Base-by-base conservation (phyloP, 1,140 invertebrate species). In the Saccostrea glomerata region DNA sequence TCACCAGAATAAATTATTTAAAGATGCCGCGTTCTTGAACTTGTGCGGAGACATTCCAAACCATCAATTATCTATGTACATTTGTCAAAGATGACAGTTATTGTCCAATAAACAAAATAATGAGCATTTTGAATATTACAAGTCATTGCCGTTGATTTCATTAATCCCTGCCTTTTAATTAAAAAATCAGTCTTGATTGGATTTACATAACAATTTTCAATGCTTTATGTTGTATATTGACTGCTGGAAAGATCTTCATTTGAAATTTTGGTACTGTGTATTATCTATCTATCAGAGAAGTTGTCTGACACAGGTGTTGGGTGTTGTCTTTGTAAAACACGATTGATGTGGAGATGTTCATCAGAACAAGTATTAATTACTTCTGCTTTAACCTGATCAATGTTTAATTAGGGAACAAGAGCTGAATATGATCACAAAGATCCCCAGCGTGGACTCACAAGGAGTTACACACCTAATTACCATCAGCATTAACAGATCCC, bases 1-100 rank as follows among this genome's bases (percentile, higher is more conserved):
- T 73, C 66, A 25, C 25, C 66, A 73, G 23, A 73, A 15, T 30
- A 77, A 15, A 15, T 15, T 30, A 15, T 77, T 30, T 25, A 23
- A 77, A 11, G 30, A 36, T 15, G 9, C 23, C 58, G 58, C n/a
- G 58, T 63, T 63, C 58, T 63, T 63, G 58, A 63, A 63, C 58
- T n/a, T 20, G 58, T 17, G 58, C 58, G 2, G 58, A 36, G 70
- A 36, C 70, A 77, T 77, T 30, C 70, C 70, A 36, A 66, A 36
- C 23, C 70, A 77, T 77, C 25, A 77, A 77, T 77, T 36, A 77
- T 25, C 13, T 11, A 25, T 36, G 25, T 30, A 77, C 70, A 77
- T 77, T 30, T 36, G 70, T 40, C 70, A 77, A 77, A 77, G 11
- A 77, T 77, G 70, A 25, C 70, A 77, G 23, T 77, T 77, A 77